Evolutionary conservation across 1,140 invertebrate genomes (phyloP), one percentile per base, ranked within the genome.

Genomic region (Camponotus pennsylvanicus): DNA sequence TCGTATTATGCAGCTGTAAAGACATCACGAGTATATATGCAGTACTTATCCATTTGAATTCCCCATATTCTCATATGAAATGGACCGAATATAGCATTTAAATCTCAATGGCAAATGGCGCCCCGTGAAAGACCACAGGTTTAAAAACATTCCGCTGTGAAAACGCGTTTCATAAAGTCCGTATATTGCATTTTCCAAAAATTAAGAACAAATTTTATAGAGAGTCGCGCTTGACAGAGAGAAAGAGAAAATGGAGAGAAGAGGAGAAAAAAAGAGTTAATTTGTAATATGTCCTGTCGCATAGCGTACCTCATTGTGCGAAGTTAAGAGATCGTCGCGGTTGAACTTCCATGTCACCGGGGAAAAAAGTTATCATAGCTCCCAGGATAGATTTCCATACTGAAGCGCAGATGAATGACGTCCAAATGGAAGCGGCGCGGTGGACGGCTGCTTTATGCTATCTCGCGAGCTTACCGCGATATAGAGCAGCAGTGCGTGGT

Each of bases 351-450:
- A 32, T 37, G 78, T 80, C 78, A 80, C 78, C 49, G 37, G 52
- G 21, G 15, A 27, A 83, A 83, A 83, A 83, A 83, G 78, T 80
- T 80, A 57, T 69, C 78, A 61, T 18, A 45, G 79, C 55, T 83
- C 18, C n/a, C 79, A 75, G 69, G 69, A 83, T 83, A 75, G 69
- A 73, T 83, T 83, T 83, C 79, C 69, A 73, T 83, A 83, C 52
- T 75, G 79, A 83, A 73, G 79, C 52, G 67, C 27, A 15, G 79
- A 83, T 83, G 79, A 83, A 61, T 83, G 79, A 83, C 79, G 79
- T 40, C 55, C 40, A 83, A 75, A 73, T 83, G 69, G 69, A 49
- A 75, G 55, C 37, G 67, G 75, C 37, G 73, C 37, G 34, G 52
- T 49, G 79, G 63, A 67, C 40, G 79, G 4, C 18, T 27, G 27